Percentiles rank a stretch among this genome's conserved stretches.
phyloP scores from a whole-genome alignment of 2,113 vertebrate species.

The Chaetodon trifascialis region DNA sequence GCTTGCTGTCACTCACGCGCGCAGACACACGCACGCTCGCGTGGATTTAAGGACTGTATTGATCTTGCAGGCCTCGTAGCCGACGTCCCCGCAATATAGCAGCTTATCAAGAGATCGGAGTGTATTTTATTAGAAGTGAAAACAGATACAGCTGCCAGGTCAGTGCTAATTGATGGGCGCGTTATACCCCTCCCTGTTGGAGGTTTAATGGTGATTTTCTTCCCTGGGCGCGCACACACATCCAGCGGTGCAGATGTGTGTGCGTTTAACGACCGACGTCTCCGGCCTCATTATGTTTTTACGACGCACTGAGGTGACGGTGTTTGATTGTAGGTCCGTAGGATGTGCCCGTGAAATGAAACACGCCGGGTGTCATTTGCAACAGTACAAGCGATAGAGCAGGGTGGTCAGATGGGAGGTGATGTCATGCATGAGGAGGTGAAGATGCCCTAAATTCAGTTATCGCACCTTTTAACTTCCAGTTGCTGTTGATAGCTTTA shows the following conservation, averaged over 20 bases:
- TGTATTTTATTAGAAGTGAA: background rate
- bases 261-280: conserved; percentile 44
- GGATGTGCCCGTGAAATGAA: conserved; percentile 6
- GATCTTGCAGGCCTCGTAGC: background rate
- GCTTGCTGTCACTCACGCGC: conserved; percentile 71
- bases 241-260: conserved; percentile 17
- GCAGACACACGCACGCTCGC: conserved; percentile 43
- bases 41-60: background rate
- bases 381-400: background rate
- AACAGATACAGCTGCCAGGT: background rate
- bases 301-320: conserved; percentile 36
- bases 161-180: too few relatives aligned
- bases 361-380: conserved; percentile 14
- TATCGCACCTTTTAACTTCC: conserved; percentile 36
- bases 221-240: background rate
- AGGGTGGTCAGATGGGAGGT: conserved; percentile 20
- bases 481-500: background rate
- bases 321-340: conserved; percentile 17
- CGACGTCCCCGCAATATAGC: too few relatives aligned
- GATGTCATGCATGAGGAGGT: conserved; percentile 59
- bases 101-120: too few relatives aligned
- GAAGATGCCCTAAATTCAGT: conserved; percentile 34
- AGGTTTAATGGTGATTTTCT: too few relatives aligned
- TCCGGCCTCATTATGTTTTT: conserved; percentile 56
- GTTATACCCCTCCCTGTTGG: background rate